phyloP scores from a whole-genome alignment of 2,888 invertebrate genomes.

The Ferrisia virgata region DNA sequence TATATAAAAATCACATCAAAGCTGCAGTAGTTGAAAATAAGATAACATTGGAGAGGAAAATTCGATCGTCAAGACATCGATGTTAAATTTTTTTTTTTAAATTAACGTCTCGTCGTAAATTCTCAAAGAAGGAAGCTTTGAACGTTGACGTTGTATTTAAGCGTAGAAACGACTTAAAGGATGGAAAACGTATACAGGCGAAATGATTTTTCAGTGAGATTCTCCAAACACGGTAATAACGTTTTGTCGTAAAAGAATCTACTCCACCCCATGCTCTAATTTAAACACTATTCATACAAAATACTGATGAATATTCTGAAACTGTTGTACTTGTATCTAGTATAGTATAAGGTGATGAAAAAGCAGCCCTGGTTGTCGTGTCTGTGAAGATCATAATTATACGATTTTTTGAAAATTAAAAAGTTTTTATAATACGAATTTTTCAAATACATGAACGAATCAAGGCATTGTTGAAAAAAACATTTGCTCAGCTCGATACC shows the following conservation, averaged over 20 bases:
- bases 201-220: neutral
- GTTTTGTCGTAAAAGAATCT: neutral
- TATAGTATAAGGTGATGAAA: neutral
- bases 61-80: neutral
- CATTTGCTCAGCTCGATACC: too few species aligned
- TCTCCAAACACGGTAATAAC: neutral
- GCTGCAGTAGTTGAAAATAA: too few species aligned
- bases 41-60: neutral
- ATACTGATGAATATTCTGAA: neutral
- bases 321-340: too few species aligned
- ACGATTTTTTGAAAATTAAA: too few species aligned
- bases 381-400: too few species aligned
- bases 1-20: too few species aligned
- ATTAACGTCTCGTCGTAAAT: too few species aligned
- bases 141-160: neutral
- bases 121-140: too few species aligned
- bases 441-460: too few species aligned
- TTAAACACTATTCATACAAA: neutral
- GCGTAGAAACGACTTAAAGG: neutral
- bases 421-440: too few species aligned
- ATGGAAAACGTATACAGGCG: neutral
- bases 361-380: neutral
- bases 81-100: too few species aligned
- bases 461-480: too few species aligned
- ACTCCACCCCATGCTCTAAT: neutral